A percentile compares a stretch with the other conserved stretches of the same genome.
Evolutionary conservation across 2,888 invertebrate genomes (phyloP).

Genomic region (Apamea crenata): DNA sequence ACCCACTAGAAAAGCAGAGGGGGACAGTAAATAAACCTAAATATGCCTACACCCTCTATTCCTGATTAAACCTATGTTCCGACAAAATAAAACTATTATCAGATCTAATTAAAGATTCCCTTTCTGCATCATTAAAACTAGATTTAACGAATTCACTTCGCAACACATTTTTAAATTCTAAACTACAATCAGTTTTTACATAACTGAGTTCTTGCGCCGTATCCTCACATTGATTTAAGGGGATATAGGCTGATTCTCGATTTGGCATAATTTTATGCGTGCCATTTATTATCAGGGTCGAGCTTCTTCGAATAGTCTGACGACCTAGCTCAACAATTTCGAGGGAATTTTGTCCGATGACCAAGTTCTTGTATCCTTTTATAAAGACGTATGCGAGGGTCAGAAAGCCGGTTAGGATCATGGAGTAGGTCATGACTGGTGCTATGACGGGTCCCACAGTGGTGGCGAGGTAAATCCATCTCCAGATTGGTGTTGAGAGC

Average conservation of each 20-base stretch:
- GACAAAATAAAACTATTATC: constrained; percentile 85
- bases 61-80: constrained; percentile 72
- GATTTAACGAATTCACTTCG: constrained; percentile 81
- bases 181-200: constrained; percentile 71
- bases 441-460: constrained; percentile 93
- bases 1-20: constrained; percentile 35
- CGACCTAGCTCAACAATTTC: constrained; percentile 95
- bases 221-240: constrained; percentile 67
- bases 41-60: constrained; percentile 48
- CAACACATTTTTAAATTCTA: constrained; percentile 78
- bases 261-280: constrained; percentile 89
- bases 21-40: constrained; percentile 54
- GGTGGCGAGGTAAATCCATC: constrained; percentile 95
- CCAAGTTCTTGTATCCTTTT: constrained; percentile 93
- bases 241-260: constrained; percentile 89
- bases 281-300: constrained; percentile 90
- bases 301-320: constrained; percentile 92
- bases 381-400: constrained; percentile 92
- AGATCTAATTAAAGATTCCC: constrained; percentile 82
- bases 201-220: constrained; percentile 76
- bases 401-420: constrained; percentile 92
- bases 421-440: constrained; percentile 93
- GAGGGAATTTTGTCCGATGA: constrained; percentile 92
- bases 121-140: constrained; percentile 79
- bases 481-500: constrained; percentile 94